Percentiles rank a stretch among this genome's conserved stretches.
Evolutionary conservation across 1,140 invertebrate species (phyloP).

Genomic region (Drosophila sechellia): DNA sequence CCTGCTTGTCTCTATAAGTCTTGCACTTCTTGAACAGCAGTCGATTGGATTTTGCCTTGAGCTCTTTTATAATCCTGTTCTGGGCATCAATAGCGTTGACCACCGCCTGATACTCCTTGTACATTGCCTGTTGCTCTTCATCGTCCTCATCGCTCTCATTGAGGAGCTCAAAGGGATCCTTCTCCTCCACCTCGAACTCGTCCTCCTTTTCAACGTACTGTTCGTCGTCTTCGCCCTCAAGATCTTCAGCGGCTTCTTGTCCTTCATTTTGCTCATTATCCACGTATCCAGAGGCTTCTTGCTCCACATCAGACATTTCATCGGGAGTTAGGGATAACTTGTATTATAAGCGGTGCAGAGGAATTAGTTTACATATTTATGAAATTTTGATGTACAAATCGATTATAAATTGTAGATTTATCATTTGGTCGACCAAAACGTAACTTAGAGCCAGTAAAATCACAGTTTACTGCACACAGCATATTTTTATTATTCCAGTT

Average conservation of each 20-base stretch:
- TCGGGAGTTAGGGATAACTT: not conserved
- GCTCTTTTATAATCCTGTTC: constrained; percentile 35
- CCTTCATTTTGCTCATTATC: not conserved
- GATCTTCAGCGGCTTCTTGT: not conserved
- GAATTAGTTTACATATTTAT: not conserved
- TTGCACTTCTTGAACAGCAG: constrained; percentile 26
- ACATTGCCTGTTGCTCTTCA: constrained; percentile 46
- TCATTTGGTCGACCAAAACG: too few species aligned
- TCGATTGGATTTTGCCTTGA: constrained; percentile 11
- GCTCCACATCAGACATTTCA: constrained; percentile 30
- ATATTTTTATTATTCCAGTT: constrained; percentile 2
- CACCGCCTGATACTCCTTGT: constrained; percentile 55
- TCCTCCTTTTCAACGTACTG: constrained; percentile 12
- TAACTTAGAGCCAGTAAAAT: not conserved
- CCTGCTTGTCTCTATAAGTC: constrained; percentile 23
- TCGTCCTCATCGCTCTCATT: constrained; percentile 39
- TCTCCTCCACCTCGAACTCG: constrained; percentile 4
- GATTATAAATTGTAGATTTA: not conserved
- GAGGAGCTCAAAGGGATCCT: constrained; percentile 50
- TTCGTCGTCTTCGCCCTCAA: not conserved
- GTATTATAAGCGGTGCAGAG: not conserved
- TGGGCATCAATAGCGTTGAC: constrained; percentile 55
- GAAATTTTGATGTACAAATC: not conserved
- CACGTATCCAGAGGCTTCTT: not conserved
- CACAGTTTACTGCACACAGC: not conserved